Evolutionary conservation across 2,797 vertebrate genomes (phyloP).

Genomic region (Ammospiza maritima): DNA sequence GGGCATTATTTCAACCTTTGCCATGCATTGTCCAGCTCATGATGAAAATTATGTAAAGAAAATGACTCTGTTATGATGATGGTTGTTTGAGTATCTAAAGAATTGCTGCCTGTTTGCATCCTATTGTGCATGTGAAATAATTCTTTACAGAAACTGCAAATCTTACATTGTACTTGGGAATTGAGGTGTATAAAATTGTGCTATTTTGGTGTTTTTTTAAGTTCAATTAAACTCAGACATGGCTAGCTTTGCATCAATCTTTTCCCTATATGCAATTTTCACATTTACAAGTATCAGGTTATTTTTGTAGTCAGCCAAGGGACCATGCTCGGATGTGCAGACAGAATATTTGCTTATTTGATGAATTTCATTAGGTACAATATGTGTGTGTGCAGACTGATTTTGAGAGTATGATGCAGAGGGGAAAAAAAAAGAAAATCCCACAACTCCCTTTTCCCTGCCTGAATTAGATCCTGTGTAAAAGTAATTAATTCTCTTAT

Average conservation of each 20-base stretch:
- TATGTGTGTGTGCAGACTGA: not conserved
- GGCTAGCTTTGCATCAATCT: not conserved
- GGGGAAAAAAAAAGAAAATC: not conserved
- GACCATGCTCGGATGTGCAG: not conserved
- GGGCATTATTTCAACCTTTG: not conserved
- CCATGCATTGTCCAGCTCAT: rapidly evolving
- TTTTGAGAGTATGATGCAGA: not conserved
- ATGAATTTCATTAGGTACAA: not conserved
- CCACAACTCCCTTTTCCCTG: not conserved
- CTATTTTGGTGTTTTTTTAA: not conserved
- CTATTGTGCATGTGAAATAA: not conserved
- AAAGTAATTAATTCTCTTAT: constrained; percentile 14
- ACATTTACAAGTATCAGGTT: not conserved
- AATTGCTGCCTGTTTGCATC: not conserved
- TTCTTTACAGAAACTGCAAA: not conserved
- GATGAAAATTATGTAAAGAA: not conserved
- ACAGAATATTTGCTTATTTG: not conserved
- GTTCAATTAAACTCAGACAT: not conserved
- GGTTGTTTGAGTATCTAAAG: not conserved
- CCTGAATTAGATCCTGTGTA: not conserved
- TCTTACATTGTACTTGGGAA: not conserved
- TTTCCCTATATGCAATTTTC: not conserved
- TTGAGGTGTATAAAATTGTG: not conserved
- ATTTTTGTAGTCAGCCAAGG: not conserved
- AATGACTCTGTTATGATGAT: not conserved